Evolutionary conservation across 2,888 invertebrate species (phyloP).

Genomic region (Bellardia bayeri): DNA sequence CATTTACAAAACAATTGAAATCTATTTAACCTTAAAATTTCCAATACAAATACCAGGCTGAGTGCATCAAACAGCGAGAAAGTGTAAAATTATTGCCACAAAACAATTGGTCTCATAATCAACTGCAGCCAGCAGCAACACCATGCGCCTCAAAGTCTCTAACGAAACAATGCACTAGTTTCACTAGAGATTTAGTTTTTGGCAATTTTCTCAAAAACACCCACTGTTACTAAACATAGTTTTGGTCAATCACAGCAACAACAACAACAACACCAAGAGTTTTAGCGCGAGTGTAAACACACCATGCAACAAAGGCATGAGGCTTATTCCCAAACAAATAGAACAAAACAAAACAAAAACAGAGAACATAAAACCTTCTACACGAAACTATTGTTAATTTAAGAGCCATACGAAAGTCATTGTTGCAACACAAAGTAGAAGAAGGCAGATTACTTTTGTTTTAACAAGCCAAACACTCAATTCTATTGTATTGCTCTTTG

Average conservation of each 20-base stretch:
- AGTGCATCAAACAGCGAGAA: conserved; percentile 40
- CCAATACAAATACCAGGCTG: conserved; percentile 65
- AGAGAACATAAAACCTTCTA: conserved; percentile 13
- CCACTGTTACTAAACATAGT: conserved; percentile 46
- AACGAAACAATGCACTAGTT: conserved; percentile 43
- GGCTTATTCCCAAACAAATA: conserved; percentile 27
- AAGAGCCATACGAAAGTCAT: conserved; percentile 27
- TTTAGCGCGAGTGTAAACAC: conserved; percentile 61
- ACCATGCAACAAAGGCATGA: conserved; percentile 27
- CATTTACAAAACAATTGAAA: conserved; percentile 73
- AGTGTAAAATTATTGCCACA: conserved; percentile 70
- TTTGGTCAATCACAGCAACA: conserved; percentile 2
- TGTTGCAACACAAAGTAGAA: conserved; percentile 9
- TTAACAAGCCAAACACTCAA: conserved; percentile 55
- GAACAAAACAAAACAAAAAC: not conserved
- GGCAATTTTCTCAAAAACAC: conserved; percentile 49
- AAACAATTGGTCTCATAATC: conserved; percentile 55
- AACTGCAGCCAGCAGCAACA: conserved; percentile 35
- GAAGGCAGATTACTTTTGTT: conserved; percentile 56
- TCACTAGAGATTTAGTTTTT: conserved; percentile 39
- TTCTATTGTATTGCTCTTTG: conserved; percentile 62
- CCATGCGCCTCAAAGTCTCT: conserved; percentile 46
- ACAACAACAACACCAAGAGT: not conserved
- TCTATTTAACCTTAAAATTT: conserved; percentile 71
- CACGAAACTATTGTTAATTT: conserved; percentile 46